Evolutionary conservation across 2,797 vertebrate species (phyloP).

Genomic region (Pantherophis alleghaniensis): DNA sequence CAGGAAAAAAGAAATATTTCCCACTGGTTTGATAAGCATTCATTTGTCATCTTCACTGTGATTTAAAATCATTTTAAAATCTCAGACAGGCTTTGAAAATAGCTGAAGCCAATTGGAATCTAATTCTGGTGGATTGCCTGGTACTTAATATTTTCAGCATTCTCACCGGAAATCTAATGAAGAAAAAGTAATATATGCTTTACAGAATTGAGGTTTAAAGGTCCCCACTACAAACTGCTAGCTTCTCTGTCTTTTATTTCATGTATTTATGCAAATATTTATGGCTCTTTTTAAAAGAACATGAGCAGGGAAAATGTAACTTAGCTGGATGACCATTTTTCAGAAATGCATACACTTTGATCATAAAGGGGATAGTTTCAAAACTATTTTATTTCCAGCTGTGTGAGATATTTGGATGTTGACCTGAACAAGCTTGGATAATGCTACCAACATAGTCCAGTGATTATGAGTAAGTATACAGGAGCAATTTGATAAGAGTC

Average conservation of each 20-base stretch:
- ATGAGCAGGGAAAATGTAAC: neutral
- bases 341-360: neutral
- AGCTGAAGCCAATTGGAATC: neutral
- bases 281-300: neutral
- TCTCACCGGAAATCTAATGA: neutral
- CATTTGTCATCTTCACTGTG: conserved; percentile 5
- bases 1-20: neutral
- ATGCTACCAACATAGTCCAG: neutral
- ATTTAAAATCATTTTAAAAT: conserved; percentile 9
- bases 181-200: conserved; percentile 16
- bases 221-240: neutral
- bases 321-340: neutral
- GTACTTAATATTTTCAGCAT: conserved; percentile 4
- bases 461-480: conserved; percentile 18
- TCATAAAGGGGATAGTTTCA: neutral
- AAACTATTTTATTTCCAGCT: neutral
- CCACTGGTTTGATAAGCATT: neutral
- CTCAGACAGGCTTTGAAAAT: neutral
- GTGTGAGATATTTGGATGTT: neutral
- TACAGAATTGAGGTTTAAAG: conserved; percentile 17
- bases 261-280: conserved; percentile 4
- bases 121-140: neutral
- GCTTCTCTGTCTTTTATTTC: neutral
- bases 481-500: neutral
- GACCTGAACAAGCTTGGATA: neutral